Base-by-base conservation (phyloP, 2,888 invertebrate species). In the Cephus nigrinus region DNA sequence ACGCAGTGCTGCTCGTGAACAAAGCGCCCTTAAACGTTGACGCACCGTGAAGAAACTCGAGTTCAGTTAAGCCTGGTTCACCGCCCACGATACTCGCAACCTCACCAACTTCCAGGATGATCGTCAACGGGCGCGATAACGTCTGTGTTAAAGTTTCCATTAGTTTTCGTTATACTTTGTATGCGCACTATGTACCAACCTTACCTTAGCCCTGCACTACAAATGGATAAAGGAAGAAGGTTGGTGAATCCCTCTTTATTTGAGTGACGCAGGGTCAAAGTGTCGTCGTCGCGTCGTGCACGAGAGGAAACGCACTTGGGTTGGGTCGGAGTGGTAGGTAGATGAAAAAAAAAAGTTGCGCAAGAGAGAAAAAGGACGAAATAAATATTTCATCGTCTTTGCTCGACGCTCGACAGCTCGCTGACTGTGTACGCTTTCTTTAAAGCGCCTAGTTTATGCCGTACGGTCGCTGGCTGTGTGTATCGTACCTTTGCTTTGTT, bases 1-100 rank as follows among this genome's bases (percentile, higher is more conserved):
- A 84, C 83, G 85, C 80, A 69, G 75, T 74, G 72, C 81, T 55
- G 83, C 76, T 76, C 78, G 33, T 74, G 82, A 81, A 86, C 86
- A 86, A 86, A 85, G 82, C 82, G 75, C 77, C 72, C 81, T 75
- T 73, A 74, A 74, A 55, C 23, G 55, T 55, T 55, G 55, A 55
- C 55, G 55, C 55, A 55, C 55, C 55, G 23, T 55, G 23, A 55
- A 55, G 55, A 55, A 55, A 55, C 55, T 55, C 55, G 9, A 55
- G 55, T 55, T 55, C 55, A 55, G 55, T 55, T 55, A 55, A 55
- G 55, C 55, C 55, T 23, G 23, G 55, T 55, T 55, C 55, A 55
- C 55, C 55, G 55, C 55, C 23, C 55, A 55, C 55, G 55, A 55
- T 55, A 55, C 23, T 55, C 23, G 2, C 23, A 5, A 55, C 55